Evolutionary conservation across 2,797 vertebrate species (phyloP), one percentile per base, ranked within the genome.

Genomic region (Lacerta agilis): DNA sequence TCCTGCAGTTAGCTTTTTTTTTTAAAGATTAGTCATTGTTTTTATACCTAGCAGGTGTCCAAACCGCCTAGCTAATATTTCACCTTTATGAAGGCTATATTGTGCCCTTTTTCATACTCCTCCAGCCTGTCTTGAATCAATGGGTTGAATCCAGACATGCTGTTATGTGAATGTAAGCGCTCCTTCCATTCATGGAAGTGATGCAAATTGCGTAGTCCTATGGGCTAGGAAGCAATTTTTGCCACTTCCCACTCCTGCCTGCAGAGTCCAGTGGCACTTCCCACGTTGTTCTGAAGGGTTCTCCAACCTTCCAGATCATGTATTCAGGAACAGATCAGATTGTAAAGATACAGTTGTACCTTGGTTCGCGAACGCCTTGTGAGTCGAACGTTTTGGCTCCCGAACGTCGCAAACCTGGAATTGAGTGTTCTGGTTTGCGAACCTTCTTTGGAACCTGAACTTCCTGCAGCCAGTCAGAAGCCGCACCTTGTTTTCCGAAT

Each of bases 1-100:
- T 91, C 86, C 90, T 94, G 85, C 92, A 88, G 92, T 94, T 95
- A 11, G 33, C 33, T 15, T 92, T 92, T 92, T 89, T 93, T 94
- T 84, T 86, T n/a, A n/a, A n/a, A 93, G 93, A 92, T 90, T 90
- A 94, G 81, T 92, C 88, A 67, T 86, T 93, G 75, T 90, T 89
- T 94, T 94, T 91, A 87, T 0, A 80, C 75, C 86, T 93, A 55
- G 29, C 33, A 71, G 38, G 18, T 20, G 61, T 41, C 36, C 27
- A 84, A 75, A 55, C 8, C 13, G 90, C 79, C 72, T 84, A 0
- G 0, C 71, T 86, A 33, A 45, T 76, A 86, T 66, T 85, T 73
- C 87, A 91, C 87, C 85, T 87, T 89, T 87, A 38, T 15, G 87
- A 81, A 86, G 10, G 75, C 15, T 69, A 69, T 86, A n/a, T 75